Evolutionary conservation across 2,113 vertebrate genomes (phyloP).

Genomic region (Myodes glareolus): DNA sequence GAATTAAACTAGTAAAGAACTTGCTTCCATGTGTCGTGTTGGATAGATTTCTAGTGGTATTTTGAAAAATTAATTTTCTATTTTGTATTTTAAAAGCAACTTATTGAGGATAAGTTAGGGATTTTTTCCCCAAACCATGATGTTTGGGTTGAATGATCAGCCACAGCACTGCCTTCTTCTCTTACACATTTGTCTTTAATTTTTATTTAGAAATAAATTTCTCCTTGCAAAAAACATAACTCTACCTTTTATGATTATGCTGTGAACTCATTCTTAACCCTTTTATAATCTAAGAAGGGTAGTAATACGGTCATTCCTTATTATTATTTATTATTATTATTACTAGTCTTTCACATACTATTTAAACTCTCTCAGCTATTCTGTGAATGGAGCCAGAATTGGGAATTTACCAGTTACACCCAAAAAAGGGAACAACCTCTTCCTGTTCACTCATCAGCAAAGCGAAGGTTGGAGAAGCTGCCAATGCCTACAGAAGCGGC

Average conservation of each 20-base stretch:
- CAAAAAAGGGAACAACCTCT: neutral
- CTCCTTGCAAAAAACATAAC: neutral
- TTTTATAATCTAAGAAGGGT: too few species aligned
- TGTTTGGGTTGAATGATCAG: neutral
- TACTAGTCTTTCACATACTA: neutral
- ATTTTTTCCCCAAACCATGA: neutral
- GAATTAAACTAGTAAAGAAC: neutral
- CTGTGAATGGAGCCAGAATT: neutral
- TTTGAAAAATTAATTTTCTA: slow-evolving; percentile 23
- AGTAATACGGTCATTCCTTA: neutral
- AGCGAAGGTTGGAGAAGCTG: too few species aligned
- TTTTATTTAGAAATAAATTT: neutral
- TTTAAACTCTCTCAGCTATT: neutral
- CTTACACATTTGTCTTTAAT: neutral
- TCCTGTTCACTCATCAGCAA: neutral
- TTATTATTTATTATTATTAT: neutral
- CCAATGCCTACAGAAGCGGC: neutral
- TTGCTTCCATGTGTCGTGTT: neutral
- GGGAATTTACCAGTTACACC: neutral
- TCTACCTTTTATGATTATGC: neutral
- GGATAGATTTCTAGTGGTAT: slow-evolving; percentile 23
- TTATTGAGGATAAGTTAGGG: neutral
- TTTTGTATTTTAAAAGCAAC: neutral
- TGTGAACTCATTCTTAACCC: neutral
- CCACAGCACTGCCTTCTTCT: too few species aligned